Evolutionary conservation across 2,888 invertebrate species (phyloP).

Genomic region (Sinopyrophorus schimmeli): DNA sequence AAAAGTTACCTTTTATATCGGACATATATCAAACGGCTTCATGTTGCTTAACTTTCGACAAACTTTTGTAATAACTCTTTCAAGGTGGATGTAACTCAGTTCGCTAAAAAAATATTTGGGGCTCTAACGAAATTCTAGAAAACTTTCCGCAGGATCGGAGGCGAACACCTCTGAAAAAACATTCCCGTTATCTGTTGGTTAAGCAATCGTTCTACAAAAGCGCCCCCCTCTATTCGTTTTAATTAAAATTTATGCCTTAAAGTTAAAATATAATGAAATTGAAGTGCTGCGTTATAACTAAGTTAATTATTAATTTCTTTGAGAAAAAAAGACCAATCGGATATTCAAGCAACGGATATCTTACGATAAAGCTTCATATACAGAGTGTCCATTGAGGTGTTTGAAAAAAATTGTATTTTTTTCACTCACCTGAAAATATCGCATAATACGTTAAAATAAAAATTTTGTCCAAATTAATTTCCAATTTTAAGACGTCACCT

Average conservation of each 20-base stretch:
- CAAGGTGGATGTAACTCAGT: slow-evolving; percentile 28
- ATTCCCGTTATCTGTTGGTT: slow-evolving; percentile 10
- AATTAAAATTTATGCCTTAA: slow-evolving; percentile 15
- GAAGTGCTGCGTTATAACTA: slow-evolving; percentile 2
- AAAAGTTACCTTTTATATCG: slow-evolving; percentile 39
- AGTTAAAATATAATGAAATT: slow-evolving; percentile 12
- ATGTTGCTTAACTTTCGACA: slow-evolving; percentile 38
- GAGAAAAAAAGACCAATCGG: too few species aligned
- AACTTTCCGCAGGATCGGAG: slow-evolving; percentile 6
- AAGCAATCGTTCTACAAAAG: slow-evolving; percentile 9
- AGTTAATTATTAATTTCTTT: not conserved
- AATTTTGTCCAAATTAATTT: too few species aligned
- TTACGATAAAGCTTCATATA: too few species aligned
- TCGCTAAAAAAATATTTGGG: slow-evolving; percentile 18
- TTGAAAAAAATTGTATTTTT: too few species aligned
- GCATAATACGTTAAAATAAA: too few species aligned
- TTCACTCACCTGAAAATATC: too few species aligned
- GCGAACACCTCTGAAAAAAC: slow-evolving; percentile 1
- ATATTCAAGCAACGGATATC: too few species aligned
- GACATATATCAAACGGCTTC: slow-evolving; percentile 44
- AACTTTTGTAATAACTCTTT: slow-evolving; percentile 40
- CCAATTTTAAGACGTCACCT: too few species aligned
- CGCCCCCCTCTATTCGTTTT: too few species aligned
- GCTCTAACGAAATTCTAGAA: slow-evolving; percentile 9
- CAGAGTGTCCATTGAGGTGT: too few species aligned